Evolutionary conservation across 1,140 invertebrate genomes (phyloP).

Genomic region (Microvelia longipes): DNA sequence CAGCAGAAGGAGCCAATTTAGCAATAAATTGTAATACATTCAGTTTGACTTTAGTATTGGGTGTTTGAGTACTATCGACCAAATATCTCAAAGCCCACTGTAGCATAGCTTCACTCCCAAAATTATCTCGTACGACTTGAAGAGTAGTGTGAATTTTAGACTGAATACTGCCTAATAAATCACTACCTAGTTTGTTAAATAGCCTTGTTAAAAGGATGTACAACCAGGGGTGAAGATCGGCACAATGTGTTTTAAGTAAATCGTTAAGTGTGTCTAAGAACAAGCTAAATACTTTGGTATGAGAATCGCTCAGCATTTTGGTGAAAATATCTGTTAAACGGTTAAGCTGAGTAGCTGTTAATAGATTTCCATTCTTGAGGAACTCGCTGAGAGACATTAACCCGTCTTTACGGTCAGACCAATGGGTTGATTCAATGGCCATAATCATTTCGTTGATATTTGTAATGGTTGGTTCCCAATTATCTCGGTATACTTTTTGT

Average conservation of each 20-base stretch:
- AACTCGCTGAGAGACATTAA: slow-evolving; percentile 63
- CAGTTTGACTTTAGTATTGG: slow-evolving; percentile 67
- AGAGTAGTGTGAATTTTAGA: slow-evolving; percentile 75
- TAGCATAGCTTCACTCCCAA: slow-evolving; percentile 12
- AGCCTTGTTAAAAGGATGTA: slow-evolving; percentile 64
- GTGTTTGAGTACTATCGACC: slow-evolving; percentile 77
- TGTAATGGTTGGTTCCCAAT: slow-evolving; percentile 43
- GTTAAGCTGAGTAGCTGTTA: slow-evolving; percentile 54
- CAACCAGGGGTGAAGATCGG: slow-evolving; percentile 78
- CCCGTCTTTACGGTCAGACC: slow-evolving; percentile 85
- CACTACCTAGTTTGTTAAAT: slow-evolving; percentile 75
- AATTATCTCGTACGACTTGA: slow-evolving; percentile 52
- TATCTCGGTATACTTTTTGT: slow-evolving; percentile 49
- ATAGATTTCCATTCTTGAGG: slow-evolving; percentile 48
- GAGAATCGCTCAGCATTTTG: slow-evolving; percentile 94
- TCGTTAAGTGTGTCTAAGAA: slow-evolving; percentile 85
- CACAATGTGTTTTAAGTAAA: slow-evolving; percentile 66
- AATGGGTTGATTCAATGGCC: slow-evolving; percentile 70
- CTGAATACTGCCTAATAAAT: slow-evolving; percentile 77
- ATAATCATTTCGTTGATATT: slow-evolving; percentile 79
- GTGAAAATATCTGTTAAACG: slow-evolving; percentile 79
- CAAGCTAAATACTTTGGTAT: slow-evolving; percentile 80
- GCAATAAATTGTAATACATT: slow-evolving; percentile 58
- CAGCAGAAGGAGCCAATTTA: slow-evolving; percentile 44
- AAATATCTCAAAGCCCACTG: slow-evolving; percentile 44